These are phyloP conservation scores for Lithosia quadra DNA, from an alignment of 2,888 invertebrate genomes.

Conservation along the genomic window DNA sequence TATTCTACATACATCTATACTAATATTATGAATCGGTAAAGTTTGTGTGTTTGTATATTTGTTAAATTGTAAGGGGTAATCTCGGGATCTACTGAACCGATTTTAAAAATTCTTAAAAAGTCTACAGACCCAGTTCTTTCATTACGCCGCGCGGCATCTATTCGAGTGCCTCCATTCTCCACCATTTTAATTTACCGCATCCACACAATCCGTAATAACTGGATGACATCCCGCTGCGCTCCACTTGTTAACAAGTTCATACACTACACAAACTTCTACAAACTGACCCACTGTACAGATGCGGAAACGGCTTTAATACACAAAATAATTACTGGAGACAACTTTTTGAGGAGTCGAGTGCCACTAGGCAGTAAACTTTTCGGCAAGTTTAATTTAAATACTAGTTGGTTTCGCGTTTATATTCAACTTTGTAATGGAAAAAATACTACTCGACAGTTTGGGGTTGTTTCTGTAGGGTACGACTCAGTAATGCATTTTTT, in stretches of 20 bases:
- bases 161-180: neutral
- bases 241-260: slow-evolving; percentile 52
- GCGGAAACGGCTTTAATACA: slow-evolving; percentile 57
- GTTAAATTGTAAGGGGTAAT: no score
- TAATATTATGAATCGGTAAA: no score
- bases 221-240: slow-evolving; percentile 29
- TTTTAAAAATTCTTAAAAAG: no score
- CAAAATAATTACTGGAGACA: slow-evolving; percentile 64
- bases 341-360: slow-evolving; percentile 45
- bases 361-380: slow-evolving; percentile 35
- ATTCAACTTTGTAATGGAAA: slow-evolving; percentile 32
- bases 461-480: neutral
- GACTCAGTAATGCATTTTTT: neutral
- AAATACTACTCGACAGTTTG: neutral
- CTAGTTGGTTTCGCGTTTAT: slow-evolving; percentile 30
- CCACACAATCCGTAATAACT: slow-evolving; percentile 27
- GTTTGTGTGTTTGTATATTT: no score
- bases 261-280: slow-evolving; percentile 49
- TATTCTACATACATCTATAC: no score
- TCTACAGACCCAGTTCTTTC: no score
- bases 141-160: neutral
- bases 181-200: slow-evolving; percentile 23
- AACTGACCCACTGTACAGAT: slow-evolving; percentile 61
- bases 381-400: slow-evolving; percentile 32
- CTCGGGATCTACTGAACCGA: no score